Evolutionary conservation across 2,113 vertebrate genomes (phyloP).

Genomic region (Syngnathoides biaculeatus): DNA sequence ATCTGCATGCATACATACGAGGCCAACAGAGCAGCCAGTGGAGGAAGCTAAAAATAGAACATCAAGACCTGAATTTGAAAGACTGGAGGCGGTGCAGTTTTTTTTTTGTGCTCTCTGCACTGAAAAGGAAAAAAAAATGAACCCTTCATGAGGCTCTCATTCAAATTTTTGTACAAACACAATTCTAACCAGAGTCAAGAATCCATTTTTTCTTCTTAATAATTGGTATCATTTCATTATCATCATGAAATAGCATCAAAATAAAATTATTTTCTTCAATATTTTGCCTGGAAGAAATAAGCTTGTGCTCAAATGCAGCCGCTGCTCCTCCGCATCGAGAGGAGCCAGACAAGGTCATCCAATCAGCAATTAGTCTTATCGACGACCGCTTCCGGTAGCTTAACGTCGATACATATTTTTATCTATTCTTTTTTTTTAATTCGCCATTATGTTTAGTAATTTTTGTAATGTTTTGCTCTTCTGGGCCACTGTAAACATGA

Average conservation of each 20-base stretch:
- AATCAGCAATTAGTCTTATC: too few relatives aligned
- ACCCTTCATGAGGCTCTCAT: not conserved
- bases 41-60: slow-evolving; percentile 68
- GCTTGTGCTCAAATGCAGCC: not conserved
- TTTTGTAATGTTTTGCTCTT: too few relatives aligned
- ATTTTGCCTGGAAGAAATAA: not conserved
- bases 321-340: too few relatives aligned
- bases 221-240: not conserved
- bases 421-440: too few relatives aligned
- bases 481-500: too few relatives aligned
- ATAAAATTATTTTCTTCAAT: not conserved
- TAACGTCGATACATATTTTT: too few relatives aligned
- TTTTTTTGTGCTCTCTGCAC: slow-evolving; percentile 1
- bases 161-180: not conserved
- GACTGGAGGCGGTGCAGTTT: slow-evolving; percentile 39
- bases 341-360: too few relatives aligned
- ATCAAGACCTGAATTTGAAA: slow-evolving; percentile 66
- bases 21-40: slow-evolving; percentile 51
- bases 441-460: too few relatives aligned
- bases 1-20: slow-evolving; percentile 49
- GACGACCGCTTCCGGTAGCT: too few relatives aligned
- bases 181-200: not conserved
- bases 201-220: not conserved
- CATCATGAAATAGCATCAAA: not conserved
- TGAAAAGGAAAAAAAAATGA: not conserved